Percentiles rank a stretch among this genome's conserved stretches.
Conservation (phyloP, 2,113 vertebrate species). For the Festucalex cinctus region DNA sequence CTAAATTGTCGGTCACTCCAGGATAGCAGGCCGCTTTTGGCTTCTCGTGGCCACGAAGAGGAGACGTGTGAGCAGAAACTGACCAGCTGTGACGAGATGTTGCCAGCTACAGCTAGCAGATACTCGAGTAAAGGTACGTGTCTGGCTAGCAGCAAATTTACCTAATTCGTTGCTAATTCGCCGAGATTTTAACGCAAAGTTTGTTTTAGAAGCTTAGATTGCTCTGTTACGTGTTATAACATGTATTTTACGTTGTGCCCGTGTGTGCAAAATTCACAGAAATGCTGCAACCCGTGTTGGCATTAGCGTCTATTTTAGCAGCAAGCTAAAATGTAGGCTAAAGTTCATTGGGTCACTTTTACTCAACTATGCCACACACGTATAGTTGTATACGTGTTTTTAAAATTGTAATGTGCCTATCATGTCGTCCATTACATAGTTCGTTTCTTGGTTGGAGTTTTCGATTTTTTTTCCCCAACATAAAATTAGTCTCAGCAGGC, state of each 20-base stretch:
- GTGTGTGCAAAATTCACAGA: background rate
- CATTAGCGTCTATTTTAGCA: background rate
- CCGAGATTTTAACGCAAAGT: background rate
- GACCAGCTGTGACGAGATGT: constrained; percentile 55
- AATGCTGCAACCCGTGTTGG: background rate
- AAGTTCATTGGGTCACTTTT: constrained; percentile 51
- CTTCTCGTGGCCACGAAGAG: background rate
- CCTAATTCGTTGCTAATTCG: constrained; percentile 3
- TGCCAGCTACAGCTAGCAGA: constrained; percentile 70
- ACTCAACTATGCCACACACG: background rate
- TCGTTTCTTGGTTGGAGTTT: background rate
- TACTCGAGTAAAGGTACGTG: constrained; percentile 60
- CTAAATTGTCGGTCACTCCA: background rate
- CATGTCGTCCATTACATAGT: background rate
- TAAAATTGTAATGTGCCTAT: too few relatives aligned
- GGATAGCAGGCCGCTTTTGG: background rate
- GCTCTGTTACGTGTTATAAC: background rate
- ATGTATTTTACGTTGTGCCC: background rate
- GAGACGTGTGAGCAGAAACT: background rate
- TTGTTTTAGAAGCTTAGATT: background rate
- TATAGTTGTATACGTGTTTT: too few relatives aligned
- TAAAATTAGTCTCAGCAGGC: background rate
- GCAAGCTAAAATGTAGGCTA: constrained; percentile 57
- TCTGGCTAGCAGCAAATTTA: constrained; percentile 10
- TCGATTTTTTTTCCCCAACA: background rate